A percentile compares a stretch with the other conserved stretches of the same genome.
Conservation (phyloP, 2,113 vertebrate genomes). For the Gobio gobio region DNA sequence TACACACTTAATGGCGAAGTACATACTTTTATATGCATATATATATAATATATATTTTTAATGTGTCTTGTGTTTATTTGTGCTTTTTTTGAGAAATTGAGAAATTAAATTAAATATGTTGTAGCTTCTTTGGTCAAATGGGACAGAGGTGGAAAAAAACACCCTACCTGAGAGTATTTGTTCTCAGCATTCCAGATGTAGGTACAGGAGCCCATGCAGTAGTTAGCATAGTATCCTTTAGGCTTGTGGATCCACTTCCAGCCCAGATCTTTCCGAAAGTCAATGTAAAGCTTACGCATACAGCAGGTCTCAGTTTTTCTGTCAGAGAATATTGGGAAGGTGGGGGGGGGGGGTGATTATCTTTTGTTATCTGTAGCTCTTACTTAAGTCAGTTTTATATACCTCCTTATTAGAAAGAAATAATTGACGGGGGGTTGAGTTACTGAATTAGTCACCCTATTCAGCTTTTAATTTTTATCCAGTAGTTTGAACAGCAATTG, state of each 20-base stretch:
- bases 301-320: constrained; percentile 84
- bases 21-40: neutral
- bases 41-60: too few species aligned
- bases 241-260: constrained; percentile 94
- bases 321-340: constrained; percentile 15
- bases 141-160: neutral
- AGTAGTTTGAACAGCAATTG: too few species aligned
- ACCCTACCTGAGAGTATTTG: constrained; percentile 86
- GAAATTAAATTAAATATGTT: neutral
- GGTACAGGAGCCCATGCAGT: constrained; percentile 90
- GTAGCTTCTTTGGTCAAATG: neutral
- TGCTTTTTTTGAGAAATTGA: too few species aligned
- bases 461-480: neutral
- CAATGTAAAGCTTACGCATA: constrained; percentile 85
- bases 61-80: too few species aligned
- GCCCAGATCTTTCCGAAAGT: constrained; percentile 90
- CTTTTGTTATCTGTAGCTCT: neutral
- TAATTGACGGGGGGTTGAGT: neutral
- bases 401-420: neutral
- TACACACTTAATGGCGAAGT: neutral
- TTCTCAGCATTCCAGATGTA: constrained; percentile 91
- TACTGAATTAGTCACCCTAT: neutral
- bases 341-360: neutral
- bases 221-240: constrained; percentile 87
- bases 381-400: neutral